A percentile compares a stretch with the other conserved stretches of the same genome.
Conservation (phyloP, 2,888 invertebrate genomes). For the Amaurobius ferox region DNA sequence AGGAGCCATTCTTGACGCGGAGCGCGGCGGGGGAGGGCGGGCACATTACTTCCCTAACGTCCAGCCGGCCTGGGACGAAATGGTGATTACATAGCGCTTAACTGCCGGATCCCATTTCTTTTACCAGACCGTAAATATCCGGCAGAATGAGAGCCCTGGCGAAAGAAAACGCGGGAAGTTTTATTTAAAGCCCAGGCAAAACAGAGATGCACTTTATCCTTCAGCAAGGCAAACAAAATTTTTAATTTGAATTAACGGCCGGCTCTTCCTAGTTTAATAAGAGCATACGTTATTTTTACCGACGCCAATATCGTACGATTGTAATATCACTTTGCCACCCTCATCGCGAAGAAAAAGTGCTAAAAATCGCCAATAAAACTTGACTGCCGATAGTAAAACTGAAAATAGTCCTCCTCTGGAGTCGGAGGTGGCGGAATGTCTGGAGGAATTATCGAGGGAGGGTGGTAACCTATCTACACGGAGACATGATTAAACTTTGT, state of each 20-base stretch:
- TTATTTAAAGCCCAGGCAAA: constrained; percentile 53
- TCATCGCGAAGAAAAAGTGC: constrained; percentile 43
- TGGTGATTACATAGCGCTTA: constrained; percentile 72
- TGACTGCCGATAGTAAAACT: constrained; percentile 69
- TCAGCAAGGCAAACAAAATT: constrained; percentile 66
- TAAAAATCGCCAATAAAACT: constrained; percentile 72
- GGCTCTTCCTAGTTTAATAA: constrained; percentile 51
- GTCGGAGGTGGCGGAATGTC: constrained; percentile 41
- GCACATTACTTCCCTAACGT: constrained; percentile 63
- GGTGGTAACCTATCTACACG: constrained; percentile 12
- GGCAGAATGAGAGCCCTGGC: constrained; percentile 30
- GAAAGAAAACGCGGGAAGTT: not conserved
- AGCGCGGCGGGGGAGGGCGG: constrained; percentile 22
- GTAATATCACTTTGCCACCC: constrained; percentile 12
- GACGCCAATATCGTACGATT: constrained; percentile 58
- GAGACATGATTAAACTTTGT: constrained; percentile 72
- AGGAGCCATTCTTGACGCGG: constrained; percentile 50
- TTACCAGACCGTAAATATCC: constrained; percentile 66
- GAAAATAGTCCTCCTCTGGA: constrained; percentile 37
- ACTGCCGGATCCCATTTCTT: constrained; percentile 70
- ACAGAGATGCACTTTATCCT: constrained; percentile 65
- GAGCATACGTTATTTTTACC: constrained; percentile 64
- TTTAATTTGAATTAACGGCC: constrained; percentile 71
- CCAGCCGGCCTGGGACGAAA: constrained; percentile 57
- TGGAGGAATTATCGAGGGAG: constrained; percentile 41